Conservation (phyloP, 2,797 vertebrate species). For the Pampus argenteus region DNA sequence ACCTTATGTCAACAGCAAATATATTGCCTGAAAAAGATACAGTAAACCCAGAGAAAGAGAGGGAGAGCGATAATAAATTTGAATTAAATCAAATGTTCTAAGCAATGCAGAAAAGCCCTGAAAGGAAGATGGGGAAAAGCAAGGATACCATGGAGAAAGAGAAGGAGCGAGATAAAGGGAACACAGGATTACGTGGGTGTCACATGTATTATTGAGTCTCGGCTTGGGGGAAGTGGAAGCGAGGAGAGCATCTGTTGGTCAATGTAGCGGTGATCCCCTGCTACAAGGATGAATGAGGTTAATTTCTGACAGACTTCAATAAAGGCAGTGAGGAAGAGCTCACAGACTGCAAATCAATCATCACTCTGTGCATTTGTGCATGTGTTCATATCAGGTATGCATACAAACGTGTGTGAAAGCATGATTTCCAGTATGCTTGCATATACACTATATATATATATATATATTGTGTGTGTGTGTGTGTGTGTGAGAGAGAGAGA, state of each 20-base stretch:
- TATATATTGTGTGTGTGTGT: constrained; percentile 9
- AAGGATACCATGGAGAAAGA: constrained; percentile 28
- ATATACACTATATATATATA: not conserved
- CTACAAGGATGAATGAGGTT: constrained; percentile 72
- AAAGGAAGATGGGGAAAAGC: constrained; percentile 36
- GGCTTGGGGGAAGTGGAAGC: constrained; percentile 45
- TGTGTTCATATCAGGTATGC: constrained; percentile 4
- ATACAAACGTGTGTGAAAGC: constrained; percentile 27
- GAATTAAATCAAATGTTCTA: constrained; percentile 61
- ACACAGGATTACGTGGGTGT: constrained; percentile 69
- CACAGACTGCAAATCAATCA: constrained; percentile 65
- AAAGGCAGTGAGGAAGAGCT: constrained; percentile 49
- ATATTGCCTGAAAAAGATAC: constrained; percentile 57
- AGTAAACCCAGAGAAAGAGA: constrained; percentile 42
- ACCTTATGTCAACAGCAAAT: constrained; percentile 68
- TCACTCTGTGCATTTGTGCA: constrained; percentile 22
- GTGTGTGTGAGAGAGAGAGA: too few relatives aligned
- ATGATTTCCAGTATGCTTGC: constrained; percentile 26
- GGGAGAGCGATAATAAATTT: constrained; percentile 39
- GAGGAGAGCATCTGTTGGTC: constrained; percentile 35
- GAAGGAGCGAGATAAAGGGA: constrained; percentile 35
- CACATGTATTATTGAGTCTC: constrained; percentile 72
- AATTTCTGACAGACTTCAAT: constrained; percentile 69
- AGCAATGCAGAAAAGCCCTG: constrained; percentile 32
- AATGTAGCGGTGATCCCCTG: constrained; percentile 47